These are phyloP conservation scores for Melanotaenia pygmaea DNA, from an alignment of 2,797 vertebrate species.

Conservation along the genomic window DNA sequence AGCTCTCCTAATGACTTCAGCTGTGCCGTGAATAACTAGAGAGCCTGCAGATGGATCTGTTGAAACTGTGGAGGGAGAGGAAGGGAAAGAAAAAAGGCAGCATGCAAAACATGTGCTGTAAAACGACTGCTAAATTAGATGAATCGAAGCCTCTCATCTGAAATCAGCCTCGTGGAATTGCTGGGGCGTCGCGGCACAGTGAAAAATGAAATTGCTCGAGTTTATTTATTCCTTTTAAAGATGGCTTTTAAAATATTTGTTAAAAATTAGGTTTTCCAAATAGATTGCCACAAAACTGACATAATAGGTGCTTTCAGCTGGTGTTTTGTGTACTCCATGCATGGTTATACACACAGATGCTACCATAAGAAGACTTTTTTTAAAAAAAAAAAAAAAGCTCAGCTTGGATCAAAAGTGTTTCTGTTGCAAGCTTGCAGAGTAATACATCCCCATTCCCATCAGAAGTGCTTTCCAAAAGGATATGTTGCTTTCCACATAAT, in stretches of 20 bases:
- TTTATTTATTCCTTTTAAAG: slow-evolving; percentile 14
- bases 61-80: slow-evolving; percentile 25
- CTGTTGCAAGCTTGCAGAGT: slow-evolving; percentile 21
- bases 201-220: slow-evolving; percentile 44
- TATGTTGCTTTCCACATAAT: slow-evolving; percentile 3
- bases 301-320: slow-evolving; percentile 53
- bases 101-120: slow-evolving; percentile 63
- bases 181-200: slow-evolving; percentile 30
- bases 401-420: slow-evolving; percentile 21
- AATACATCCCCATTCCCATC: slow-evolving; percentile 34
- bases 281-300: slow-evolving; percentile 61
- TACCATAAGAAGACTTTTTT: slow-evolving; percentile 28
- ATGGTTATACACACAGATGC: slow-evolving; percentile 26
- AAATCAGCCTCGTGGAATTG: slow-evolving; percentile 47
- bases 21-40: slow-evolving; percentile 72
- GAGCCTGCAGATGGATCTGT: slow-evolving; percentile 72
- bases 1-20: slow-evolving; percentile 78
- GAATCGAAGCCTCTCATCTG: slow-evolving; percentile 57
- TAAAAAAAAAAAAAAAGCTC: neutral
- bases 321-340: slow-evolving; percentile 19
- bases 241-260: slow-evolving; percentile 42
- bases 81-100: neutral
- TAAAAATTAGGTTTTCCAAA: slow-evolving; percentile 45
- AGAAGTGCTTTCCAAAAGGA: slow-evolving; percentile 26
- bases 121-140: slow-evolving; percentile 62